A percentile compares a stretch with the other conserved stretches of the same genome.
Conservation (phyloP, 2,113 vertebrate genomes). For the Bolborhynchus lineola region DNA sequence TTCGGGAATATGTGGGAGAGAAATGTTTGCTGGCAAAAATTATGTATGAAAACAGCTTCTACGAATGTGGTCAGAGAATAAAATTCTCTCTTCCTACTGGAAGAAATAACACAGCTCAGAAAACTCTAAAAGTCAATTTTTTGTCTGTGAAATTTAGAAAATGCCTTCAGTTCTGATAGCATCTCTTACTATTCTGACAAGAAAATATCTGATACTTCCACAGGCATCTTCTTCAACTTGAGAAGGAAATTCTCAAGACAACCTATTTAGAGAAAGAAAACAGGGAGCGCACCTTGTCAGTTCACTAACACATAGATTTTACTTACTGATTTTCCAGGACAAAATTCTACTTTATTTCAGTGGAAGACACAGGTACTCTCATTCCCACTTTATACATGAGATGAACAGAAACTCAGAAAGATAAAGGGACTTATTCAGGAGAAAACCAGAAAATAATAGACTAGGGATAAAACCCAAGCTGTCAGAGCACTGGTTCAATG, state of each 20-base stretch:
- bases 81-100: not conserved
- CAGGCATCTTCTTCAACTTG: not conserved
- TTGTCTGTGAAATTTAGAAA: not conserved
- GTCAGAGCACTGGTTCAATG: not conserved
- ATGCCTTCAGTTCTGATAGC: not conserved
- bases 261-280: not conserved
- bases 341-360: not conserved
- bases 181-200: not conserved
- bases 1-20: not conserved
- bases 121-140: not conserved
- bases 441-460: not conserved
- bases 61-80: not conserved
- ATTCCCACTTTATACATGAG: not conserved
- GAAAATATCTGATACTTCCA: not conserved
- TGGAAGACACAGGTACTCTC: not conserved
- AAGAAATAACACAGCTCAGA: not conserved
- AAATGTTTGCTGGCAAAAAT: not conserved
- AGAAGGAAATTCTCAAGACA: not conserved
- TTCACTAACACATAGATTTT: not conserved
- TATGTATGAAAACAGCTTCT: not conserved
- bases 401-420: not conserved
- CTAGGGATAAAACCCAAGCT: not conserved
- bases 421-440: not conserved
- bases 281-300: not conserved
- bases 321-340: not conserved